Evolutionary conservation across 1,140 invertebrate species (phyloP).

Genomic region (Goniozus legneri): DNA sequence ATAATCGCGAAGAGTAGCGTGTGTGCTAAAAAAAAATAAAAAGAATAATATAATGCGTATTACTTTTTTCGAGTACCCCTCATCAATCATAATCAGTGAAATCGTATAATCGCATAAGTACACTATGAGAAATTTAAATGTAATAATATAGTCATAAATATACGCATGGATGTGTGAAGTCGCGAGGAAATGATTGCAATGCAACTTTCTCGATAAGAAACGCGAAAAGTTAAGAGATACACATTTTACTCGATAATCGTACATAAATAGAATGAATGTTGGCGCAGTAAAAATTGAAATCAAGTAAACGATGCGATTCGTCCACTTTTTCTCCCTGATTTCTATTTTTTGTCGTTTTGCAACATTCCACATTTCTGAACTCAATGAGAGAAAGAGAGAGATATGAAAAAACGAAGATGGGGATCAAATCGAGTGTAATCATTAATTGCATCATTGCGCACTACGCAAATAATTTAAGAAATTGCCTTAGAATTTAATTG

Average conservation of each 20-base stretch:
- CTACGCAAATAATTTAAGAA: too few species aligned
- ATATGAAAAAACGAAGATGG: too few species aligned
- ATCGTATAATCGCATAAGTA: constrained; percentile 28
- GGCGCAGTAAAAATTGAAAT: constrained; percentile 1
- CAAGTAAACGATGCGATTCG: constrained; percentile 8
- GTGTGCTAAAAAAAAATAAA: constrained; percentile 28
- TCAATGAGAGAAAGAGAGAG: constrained; percentile 19
- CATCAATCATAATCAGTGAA: constrained; percentile 23
- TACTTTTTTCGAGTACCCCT: constrained; percentile 6
- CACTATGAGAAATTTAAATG: constrained; percentile 29
- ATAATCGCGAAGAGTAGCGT: constrained; percentile 35
- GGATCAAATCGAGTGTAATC: too few species aligned
- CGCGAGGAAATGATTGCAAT: neutral
- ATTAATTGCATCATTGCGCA: too few species aligned
- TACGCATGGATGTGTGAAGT: constrained; percentile 6
- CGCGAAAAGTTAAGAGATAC: constrained; percentile 41
- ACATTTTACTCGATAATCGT: constrained; percentile 21
- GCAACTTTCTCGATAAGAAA: constrained; percentile 36
- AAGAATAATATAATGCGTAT: constrained; percentile 15
- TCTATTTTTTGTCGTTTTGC: constrained; percentile 36
- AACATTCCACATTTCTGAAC: constrained; percentile 47
- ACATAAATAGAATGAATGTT: constrained; percentile 3
- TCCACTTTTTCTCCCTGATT: constrained; percentile 16
- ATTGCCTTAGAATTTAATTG: too few species aligned
- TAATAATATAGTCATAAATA: constrained; percentile 26